Percentiles rank a stretch among this genome's conserved stretches.
phyloP scores from a whole-genome alignment of 2,113 vertebrate species.

The Ceyx melanurus region DNA sequence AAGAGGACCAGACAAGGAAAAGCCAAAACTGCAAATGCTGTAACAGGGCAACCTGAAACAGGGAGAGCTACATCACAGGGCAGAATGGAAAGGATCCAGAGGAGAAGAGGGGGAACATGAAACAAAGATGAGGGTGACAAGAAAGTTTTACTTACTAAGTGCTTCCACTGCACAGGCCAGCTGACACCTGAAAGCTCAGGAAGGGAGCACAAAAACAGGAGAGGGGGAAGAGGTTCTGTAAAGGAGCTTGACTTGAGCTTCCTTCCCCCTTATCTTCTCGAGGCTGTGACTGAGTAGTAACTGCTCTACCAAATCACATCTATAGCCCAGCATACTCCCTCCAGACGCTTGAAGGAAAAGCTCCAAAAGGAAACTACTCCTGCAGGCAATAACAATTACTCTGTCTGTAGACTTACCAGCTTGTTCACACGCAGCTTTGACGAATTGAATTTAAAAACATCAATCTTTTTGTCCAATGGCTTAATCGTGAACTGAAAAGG shows the following conservation, averaged over 20 bases:
- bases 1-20: background rate
- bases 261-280: background rate
- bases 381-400: background rate
- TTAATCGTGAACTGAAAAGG: conserved; percentile 92
- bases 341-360: background rate
- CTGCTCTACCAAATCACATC: background rate
- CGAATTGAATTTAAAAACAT: conserved; percentile 97
- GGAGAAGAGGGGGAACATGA: background rate
- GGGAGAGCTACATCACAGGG: rapidly evolving
- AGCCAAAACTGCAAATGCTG: background rate
- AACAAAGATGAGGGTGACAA: background rate
- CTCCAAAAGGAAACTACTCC: background rate
- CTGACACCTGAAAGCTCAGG: background rate
- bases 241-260: background rate
- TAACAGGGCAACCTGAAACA: background rate
- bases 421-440: conserved; percentile 94
- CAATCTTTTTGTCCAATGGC: conserved; percentile 94
- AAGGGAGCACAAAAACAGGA: background rate
- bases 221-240: background rate
- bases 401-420: conserved; percentile 76
- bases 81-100: background rate
- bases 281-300: background rate
- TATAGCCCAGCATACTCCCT: background rate
- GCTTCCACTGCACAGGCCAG: background rate
- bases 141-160: background rate